Evolutionary conservation across 2,888 invertebrate species (phyloP).

Genomic region (Dolichopus griseipennis): DNA sequence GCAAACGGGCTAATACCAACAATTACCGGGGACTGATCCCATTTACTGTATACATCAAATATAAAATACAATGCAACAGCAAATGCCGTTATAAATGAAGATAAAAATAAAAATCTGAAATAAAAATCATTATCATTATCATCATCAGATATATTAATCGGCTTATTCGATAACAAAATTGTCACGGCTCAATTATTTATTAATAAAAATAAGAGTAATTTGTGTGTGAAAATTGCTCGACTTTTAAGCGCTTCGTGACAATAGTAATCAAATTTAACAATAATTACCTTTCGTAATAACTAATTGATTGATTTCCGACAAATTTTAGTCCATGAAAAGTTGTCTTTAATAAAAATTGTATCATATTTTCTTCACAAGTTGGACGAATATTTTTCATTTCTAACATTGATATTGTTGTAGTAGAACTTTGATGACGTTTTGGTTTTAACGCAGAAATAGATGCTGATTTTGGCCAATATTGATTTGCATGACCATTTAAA

Average conservation of each 20-base stretch:
- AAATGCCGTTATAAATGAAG: conserved; percentile 57
- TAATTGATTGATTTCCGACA: conserved; percentile 44
- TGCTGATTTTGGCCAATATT: background rate
- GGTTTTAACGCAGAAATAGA: background rate
- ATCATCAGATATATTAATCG: no score
- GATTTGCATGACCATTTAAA: background rate
- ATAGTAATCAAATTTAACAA: background rate
- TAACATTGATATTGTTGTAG: background rate
- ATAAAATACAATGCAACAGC: conserved; percentile 62
- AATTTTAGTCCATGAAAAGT: conserved; percentile 65
- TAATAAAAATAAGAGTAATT: no score
- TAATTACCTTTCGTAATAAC: conserved; percentile 15
- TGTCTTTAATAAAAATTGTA: conserved; percentile 41
- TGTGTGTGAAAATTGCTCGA: no score
- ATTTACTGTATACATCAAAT: conserved; percentile 61
- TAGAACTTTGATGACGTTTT: no score
- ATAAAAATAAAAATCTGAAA: conserved; percentile 59
- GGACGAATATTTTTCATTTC: background rate
- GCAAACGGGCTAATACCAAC: conserved; percentile 65
- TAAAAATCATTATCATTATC: background rate
- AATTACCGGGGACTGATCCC: conserved; percentile 65
- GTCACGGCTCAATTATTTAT: no score
- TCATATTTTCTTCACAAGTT: background rate
- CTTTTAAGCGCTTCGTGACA: no score
- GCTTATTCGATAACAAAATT: no score